Evolutionary conservation across 2,113 vertebrate species (phyloP), one percentile per base, ranked within the genome.

Genomic region (Gobius niger): DNA sequence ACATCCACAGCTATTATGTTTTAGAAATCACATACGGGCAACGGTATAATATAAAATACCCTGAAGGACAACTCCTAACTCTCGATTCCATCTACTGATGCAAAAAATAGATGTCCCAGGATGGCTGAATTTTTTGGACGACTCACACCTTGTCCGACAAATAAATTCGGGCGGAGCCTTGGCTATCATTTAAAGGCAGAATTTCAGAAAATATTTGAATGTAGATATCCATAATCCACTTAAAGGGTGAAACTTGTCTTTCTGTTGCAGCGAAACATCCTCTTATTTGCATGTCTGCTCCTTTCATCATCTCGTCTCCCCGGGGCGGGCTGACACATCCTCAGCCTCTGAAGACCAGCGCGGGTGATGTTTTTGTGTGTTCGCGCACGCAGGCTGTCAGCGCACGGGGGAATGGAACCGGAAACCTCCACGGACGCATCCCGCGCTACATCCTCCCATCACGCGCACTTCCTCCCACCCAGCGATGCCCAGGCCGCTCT

Each of bases 371-470:
- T 70, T 76, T 75, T 80, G 87, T 82, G 72, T 79, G 67, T 77
- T 54, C 61, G 42, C 64, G 34, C 52, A 12, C 65, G 62, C 67
- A 62, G 57, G 75, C 73, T 61, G 65, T 78, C 18, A 46, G 54
- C 63, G 51, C 51, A 69, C 5, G 24, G 24, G 13, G 41, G 60
- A 66, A 68, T 46, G 61, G 73, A 81, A 72, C 52, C 68, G 68
- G 75, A 78, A 72, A 64, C 69, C 40, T 81, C 65, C 67, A 76
- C 72, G 76, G 71, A 74, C 78, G 79, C 78, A 80, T 85, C 80
- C 14, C 24, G 54, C 70, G n/a, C 16, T 10, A 52, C 71, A 63
- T 78, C 75, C 85, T 70, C 56, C 72, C 67, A 56, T 77, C 18
- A 5, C 52, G 24, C 16, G 10, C 9, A 24, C 9, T 10, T 11